Conservation (phyloP, 2,113 vertebrate species). For the Oncorhynchus tshawytscha region DNA sequence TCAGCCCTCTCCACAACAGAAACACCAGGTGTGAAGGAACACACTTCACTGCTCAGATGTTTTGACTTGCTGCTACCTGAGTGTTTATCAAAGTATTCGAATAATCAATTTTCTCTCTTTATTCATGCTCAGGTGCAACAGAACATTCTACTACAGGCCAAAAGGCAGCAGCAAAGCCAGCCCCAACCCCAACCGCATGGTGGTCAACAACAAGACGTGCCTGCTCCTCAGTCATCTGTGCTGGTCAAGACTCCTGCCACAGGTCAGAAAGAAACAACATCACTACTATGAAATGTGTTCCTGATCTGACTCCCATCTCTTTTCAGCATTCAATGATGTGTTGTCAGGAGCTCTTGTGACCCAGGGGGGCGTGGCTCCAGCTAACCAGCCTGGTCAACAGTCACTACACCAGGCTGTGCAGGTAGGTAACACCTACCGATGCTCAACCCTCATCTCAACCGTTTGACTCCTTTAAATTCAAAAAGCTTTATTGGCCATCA, state of each 20-base stretch:
- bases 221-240: conserved; percentile 66
- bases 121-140: conserved; percentile 77
- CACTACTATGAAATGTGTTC: not conserved
- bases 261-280: conserved; percentile 46
- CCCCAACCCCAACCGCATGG: conserved; percentile 57
- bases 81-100: not conserved
- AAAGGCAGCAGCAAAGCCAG: conserved; percentile 56
- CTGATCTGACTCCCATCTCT: not conserved
- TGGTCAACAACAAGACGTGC: conserved; percentile 34
- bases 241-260: conserved; percentile 73
- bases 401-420: conserved; percentile 55
- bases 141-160: conserved; percentile 79
- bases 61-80: not conserved
- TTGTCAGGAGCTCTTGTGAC: conserved; percentile 77
- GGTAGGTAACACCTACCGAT: conserved; percentile 51
- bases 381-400: conserved; percentile 25
- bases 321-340: conserved; percentile 75
- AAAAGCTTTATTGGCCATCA: not conserved
- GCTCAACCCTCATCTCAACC: too few species aligned
- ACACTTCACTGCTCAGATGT: not conserved
- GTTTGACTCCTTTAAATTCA: not conserved
- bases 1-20: conserved; percentile 75
- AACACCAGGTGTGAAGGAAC: conserved; percentile 80
- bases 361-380: conserved; percentile 58
- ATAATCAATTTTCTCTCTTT: not conserved